Evolutionary conservation across 2,113 vertebrate genomes (phyloP).

Genomic region (Ciconia maguari): DNA sequence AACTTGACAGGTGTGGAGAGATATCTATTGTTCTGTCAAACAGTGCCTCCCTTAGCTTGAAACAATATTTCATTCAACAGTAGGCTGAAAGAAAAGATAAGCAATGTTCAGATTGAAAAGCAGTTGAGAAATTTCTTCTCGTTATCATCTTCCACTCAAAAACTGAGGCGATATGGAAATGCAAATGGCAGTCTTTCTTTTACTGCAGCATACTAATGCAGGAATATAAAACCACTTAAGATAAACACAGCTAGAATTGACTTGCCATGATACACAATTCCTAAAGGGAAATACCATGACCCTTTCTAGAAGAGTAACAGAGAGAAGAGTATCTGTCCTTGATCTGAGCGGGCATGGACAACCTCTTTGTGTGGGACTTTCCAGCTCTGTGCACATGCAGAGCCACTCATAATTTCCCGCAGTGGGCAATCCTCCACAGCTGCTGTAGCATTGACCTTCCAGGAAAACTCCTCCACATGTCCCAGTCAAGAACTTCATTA

Average conservation of each 20-base stretch:
- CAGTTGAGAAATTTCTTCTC: not conserved
- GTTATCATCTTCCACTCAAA: not conserved
- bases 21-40: conserved; percentile 52
- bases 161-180: not conserved
- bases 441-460: not conserved
- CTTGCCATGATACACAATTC: not conserved
- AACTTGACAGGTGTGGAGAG: conserved; percentile 47
- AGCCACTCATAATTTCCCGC: not conserved
- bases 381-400: not conserved
- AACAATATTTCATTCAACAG: not conserved
- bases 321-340: not conserved
- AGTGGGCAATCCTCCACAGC: not conserved
- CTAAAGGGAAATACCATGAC: not conserved
- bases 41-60: not conserved
- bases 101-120: not conserved
- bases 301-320: not conserved
- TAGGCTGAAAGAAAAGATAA: not conserved
- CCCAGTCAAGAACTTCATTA: not conserved
- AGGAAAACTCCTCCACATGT: conserved; percentile 2
- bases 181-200: conserved; percentile 12
- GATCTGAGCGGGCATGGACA: not conserved
- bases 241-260: not conserved
- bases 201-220: not conserved
- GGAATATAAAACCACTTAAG: conserved; percentile 29
- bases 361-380: not conserved